Percentiles rank a stretch among this genome's conserved stretches.
Conservation (phyloP, 2,797 vertebrate genomes). For the Apogon hyalosoma region DNA sequence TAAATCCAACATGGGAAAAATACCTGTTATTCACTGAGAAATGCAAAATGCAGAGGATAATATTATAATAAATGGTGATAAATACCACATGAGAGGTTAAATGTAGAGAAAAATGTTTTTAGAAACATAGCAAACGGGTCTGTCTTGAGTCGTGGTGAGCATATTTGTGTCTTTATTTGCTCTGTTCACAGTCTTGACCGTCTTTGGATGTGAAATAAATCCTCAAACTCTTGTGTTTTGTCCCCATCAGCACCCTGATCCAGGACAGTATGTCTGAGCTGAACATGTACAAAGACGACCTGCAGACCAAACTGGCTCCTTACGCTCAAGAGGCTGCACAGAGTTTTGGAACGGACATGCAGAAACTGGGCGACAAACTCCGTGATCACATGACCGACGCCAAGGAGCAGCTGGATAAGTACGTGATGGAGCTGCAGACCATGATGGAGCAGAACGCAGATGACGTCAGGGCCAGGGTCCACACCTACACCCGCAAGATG, state of each 20-base stretch:
- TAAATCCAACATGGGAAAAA: no score
- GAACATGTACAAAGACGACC: slow-evolving; percentile 73
- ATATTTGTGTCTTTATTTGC: not conserved
- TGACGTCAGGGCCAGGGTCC: slow-evolving; percentile 67
- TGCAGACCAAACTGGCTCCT: slow-evolving; percentile 80
- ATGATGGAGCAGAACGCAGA: slow-evolving; percentile 85
- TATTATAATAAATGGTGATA: no score
- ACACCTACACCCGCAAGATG: slow-evolving; percentile 82
- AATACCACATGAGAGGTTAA: no score
- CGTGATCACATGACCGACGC: slow-evolving; percentile 75
- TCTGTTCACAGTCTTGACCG: not conserved
- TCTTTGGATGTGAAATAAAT: not conserved
- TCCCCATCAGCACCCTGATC: slow-evolving; percentile 78
- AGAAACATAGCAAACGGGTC: no score
- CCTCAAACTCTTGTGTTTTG: not conserved
- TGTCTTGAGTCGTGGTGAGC: no score
- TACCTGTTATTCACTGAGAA: no score
- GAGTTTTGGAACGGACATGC: slow-evolving; percentile 75
- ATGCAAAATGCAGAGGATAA: no score
- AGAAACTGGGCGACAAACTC: slow-evolving; percentile 69
- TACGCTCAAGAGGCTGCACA: slow-evolving; percentile 61
- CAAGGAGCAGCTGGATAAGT: slow-evolving; percentile 74
- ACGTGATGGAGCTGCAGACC: slow-evolving; percentile 79
- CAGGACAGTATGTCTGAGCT: slow-evolving; percentile 84
- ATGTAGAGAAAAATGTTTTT: no score